Base-by-base conservation (phyloP, 2,888 invertebrate species). In the Cantharis rustica region DNA sequence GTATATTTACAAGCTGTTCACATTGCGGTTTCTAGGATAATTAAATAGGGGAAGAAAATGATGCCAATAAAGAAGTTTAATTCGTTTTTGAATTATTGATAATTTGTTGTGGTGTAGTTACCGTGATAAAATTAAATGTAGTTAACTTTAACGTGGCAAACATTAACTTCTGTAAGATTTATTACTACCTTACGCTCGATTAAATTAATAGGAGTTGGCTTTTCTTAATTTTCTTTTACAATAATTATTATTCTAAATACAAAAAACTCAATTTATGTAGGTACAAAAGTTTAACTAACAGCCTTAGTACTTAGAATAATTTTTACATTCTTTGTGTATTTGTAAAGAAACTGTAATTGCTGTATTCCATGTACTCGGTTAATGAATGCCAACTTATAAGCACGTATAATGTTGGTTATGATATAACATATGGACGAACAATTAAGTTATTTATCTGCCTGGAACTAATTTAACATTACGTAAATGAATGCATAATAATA, bases 391-490 rank as follows among this genome's bases (percentile, higher is more conserved):
- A 66, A 72, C 26, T 73, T 75, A 64, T 74, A 79, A 61, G 76
- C 75, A 70, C 72, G 75, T 73, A 79, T 74, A 75, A 75, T 75
- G 68, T 26, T 74, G 64, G 75, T 79, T 79, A 77, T 77, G 79
- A 79, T 79, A 79, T 76, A 77, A 75, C 75, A 73, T 71, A 69
- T 73, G 73, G 78, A 68, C 26, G 79, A 82, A 80, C 81, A 84
- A 84, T 84, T 84, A 84, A 84, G 82, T 76, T 79, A 82, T 82
- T 83, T 82, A 84, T 82, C 83, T 81, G 81, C 79, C 80, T 83
- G 83, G 83, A 78, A 84, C 84, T 83, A 84, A 84, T 83, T 81
- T 75, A 79, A 81, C 81, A 83, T 84, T 83, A 83, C 83, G 81
- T 82, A 83, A 84, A 84, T 82, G 82, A 82, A 83, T 82, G 80